Evolutionary conservation across 2,888 invertebrate species (phyloP), one percentile per base, ranked within the genome.

Genomic region (Ctena decussata): DNA sequence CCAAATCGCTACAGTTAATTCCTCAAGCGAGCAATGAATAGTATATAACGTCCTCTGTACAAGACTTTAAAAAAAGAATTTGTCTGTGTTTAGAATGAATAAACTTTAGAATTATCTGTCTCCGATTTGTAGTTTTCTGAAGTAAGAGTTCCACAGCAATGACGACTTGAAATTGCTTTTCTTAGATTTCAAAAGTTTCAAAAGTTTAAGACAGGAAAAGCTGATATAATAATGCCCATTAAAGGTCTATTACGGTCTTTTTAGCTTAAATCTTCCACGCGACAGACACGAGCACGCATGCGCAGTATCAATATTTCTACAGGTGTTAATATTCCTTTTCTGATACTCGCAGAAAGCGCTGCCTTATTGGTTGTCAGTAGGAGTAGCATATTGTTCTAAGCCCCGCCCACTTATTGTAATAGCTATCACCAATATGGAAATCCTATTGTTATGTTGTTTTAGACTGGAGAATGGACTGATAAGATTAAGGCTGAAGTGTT

Each of bases 251-350:
- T 65, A 21, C 35, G 65, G 32, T 21, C 30, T 30, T 65, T 65
- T 65, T 35, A 65, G 35, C 32, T 12, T 35, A 35, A 2, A 65
- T 65, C 21, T 2, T 65, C 72, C 72, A 72, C 72, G 72, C 72
- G 72, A 72, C 72, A 41, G 39, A 72, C 72, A 41, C 72, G 72
- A 41, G 72, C 72, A 24, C 72, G 72, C 72, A 72, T 72, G 72
- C 72, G 72, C 46, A 72, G 24, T 72, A 27, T 30, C 6, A 72
- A 39, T 21, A 41, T 72, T 72, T 72, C 72, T 46, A 72, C 72
- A 72, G 72, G 72, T 72, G 72, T 44, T 44, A 41, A 39, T 30
- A 72, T 21, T 72, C 30, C 65, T 35, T 1, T 18, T 5, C 65
- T 11, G 65, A 72, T 44, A 39, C 46, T 46, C 27, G 41, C 24